Percentiles rank a stretch among this genome's conserved stretches.
Conservation (phyloP, 2,888 invertebrate species). For the Nemoura dubitans region DNA sequence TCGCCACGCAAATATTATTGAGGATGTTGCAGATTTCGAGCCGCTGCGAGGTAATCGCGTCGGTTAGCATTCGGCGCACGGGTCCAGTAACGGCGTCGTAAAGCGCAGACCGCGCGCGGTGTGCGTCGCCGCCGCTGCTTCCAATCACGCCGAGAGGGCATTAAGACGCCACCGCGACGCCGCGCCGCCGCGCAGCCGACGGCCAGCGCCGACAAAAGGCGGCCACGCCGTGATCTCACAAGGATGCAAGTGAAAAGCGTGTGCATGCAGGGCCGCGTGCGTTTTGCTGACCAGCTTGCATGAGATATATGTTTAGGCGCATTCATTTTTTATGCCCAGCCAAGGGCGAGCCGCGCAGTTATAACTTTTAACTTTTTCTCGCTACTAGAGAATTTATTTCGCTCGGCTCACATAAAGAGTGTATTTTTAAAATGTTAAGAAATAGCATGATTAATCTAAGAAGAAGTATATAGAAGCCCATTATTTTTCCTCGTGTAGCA, state of each 20-base stretch:
- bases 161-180: slow-evolving; percentile 2
- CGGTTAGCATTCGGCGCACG: neutral
- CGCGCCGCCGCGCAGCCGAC: neutral
- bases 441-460: slow-evolving; percentile 12
- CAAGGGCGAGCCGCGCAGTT: neutral
- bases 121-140: neutral
- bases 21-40: neutral
- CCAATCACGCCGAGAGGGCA: slow-evolving; percentile 24
- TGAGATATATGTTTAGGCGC: neutral
- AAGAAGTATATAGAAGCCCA: neutral
- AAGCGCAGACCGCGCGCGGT: neutral
- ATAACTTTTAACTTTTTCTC: neutral
- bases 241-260: neutral
- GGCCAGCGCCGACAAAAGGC: neutral
- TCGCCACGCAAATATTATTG: neutral
- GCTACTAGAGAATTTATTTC: neutral
- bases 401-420: neutral
- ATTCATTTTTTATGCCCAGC: neutral
- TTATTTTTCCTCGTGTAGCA: neutral
- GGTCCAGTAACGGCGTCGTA: slow-evolving; percentile 17
- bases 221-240: too few relatives aligned
- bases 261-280: neutral
- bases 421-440: neutral
- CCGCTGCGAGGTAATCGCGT: neutral
- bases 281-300: neutral